Evolutionary conservation across 1,140 invertebrate genomes (phyloP).

Genomic region (Rhyzopertha dominica): DNA sequence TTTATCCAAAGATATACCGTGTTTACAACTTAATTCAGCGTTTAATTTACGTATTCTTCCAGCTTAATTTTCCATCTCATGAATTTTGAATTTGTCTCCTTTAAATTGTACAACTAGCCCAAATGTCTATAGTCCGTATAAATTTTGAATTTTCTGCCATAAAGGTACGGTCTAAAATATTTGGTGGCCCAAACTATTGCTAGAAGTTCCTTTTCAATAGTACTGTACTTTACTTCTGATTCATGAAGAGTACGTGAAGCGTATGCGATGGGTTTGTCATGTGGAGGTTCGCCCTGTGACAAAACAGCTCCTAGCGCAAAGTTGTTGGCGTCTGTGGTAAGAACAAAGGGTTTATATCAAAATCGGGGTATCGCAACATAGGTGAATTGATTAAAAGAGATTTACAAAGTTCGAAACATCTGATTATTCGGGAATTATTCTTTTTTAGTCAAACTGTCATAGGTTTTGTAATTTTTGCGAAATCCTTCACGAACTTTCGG

Average conservation of each 20-base stretch:
- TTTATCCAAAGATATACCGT: no score
- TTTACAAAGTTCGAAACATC: conserved; percentile 25
- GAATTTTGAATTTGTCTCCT: conserved; percentile 14
- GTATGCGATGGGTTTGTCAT: conserved; percentile 9
- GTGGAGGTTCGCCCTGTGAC: conserved; percentile 42
- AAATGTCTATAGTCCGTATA: conserved; percentile 16
- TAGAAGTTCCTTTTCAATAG: conserved; percentile 11
- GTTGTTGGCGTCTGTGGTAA: conserved; percentile 27
- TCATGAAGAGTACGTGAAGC: conserved; percentile 4
- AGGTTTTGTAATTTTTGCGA: conserved; percentile 24
- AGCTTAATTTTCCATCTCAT: conserved; percentile 13
- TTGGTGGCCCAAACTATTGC: conserved; percentile 12
- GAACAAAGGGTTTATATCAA: conserved; percentile 12
- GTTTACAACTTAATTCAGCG: no score
- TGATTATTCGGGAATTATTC: conserved; percentile 12
- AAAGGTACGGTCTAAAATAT: conserved; percentile 7
- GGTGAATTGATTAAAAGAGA: conserved; percentile 15
- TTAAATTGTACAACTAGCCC: conserved; percentile 13
- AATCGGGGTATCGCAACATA: conserved; percentile 1
- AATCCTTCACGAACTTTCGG: conserved; percentile 22
- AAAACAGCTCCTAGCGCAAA: conserved; percentile 44
- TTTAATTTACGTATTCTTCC: no score
- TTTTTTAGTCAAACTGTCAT: conserved; percentile 24
- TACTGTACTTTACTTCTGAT: neutral
- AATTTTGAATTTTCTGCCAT: conserved; percentile 10